Evolutionary conservation across 2,888 invertebrate species (phyloP).

Genomic region (Maniola hyperantus): DNA sequence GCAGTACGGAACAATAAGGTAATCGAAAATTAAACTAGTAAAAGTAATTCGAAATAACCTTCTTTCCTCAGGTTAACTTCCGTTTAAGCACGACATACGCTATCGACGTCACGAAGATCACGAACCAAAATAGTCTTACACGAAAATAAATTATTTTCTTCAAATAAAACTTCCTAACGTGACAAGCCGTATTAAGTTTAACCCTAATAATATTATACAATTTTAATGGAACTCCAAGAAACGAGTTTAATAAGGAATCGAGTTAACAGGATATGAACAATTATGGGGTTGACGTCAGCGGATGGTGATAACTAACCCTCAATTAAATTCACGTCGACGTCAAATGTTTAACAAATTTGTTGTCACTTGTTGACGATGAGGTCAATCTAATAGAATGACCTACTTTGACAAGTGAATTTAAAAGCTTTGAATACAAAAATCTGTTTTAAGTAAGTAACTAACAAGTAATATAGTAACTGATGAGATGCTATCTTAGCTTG

Average conservation of each 20-base stretch:
- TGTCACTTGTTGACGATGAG: conserved; percentile 14
- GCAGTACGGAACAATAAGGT: too few species aligned
- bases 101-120: not conserved
- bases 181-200: conserved; percentile 17
- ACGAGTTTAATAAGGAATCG: conserved; percentile 35
- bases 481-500: too few species aligned
- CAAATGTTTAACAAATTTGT: conserved; percentile 31
- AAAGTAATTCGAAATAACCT: not conserved
- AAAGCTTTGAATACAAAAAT: not conserved
- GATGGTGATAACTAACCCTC: conserved; percentile 37
- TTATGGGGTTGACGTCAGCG: conserved; percentile 39
- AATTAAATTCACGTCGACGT: conserved; percentile 35
- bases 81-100: not conserved
- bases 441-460: not conserved
- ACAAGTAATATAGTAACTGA: too few species aligned
- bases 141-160: not conserved
- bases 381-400: conserved; percentile 13
- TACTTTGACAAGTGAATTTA: not conserved
- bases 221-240: conserved; percentile 10
- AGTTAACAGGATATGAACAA: conserved; percentile 42
- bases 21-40: not conserved
- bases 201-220: conserved; percentile 7
- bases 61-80: not conserved
- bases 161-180: conserved; percentile 10
- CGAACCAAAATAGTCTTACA: conserved; percentile 10